A percentile compares a stretch with the other conserved stretches of the same genome.
phyloP scores from a whole-genome alignment of 2,113 vertebrate species.

The Oreochromis niloticus region DNA sequence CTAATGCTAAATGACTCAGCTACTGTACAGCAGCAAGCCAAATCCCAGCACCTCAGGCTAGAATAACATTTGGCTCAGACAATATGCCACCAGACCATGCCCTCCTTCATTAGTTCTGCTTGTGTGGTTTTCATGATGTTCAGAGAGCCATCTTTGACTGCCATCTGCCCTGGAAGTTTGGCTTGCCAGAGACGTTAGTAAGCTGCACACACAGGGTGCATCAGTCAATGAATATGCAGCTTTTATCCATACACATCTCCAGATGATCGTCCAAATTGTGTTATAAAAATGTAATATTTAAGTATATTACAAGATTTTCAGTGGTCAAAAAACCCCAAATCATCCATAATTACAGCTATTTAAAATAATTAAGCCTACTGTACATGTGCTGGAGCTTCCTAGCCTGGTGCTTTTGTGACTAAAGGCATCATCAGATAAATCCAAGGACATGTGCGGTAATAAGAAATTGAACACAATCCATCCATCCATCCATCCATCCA shows the following conservation, averaged over 20 bases:
- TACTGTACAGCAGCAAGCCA: slow-evolving; percentile 18
- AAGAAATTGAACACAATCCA: neutral
- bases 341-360: neutral
- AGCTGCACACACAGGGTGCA: neutral
- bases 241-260: neutral
- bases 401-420: neutral
- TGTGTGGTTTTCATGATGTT: slow-evolving; percentile 33
- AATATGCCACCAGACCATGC: slow-evolving; percentile 38
- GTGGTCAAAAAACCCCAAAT: fast-evolving
- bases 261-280: neutral
- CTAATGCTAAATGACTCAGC: slow-evolving; percentile 21
- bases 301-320: neutral
- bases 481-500: neutral
- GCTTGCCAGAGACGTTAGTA: neutral
- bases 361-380: neutral
- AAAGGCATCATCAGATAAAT: neutral
- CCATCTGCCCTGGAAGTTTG: slow-evolving; percentile 49
- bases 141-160: slow-evolving; percentile 28
- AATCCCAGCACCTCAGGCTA: slow-evolving; percentile 2
- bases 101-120: slow-evolving; percentile 49
- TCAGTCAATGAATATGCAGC: neutral
- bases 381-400: neutral
- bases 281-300: neutral
- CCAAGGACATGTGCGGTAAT: neutral
- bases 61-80: slow-evolving; percentile 50